These are phyloP conservation scores for Drosophila incognita DNA, from an alignment of 2,888 invertebrate species.

Conservation along the genomic window DNA sequence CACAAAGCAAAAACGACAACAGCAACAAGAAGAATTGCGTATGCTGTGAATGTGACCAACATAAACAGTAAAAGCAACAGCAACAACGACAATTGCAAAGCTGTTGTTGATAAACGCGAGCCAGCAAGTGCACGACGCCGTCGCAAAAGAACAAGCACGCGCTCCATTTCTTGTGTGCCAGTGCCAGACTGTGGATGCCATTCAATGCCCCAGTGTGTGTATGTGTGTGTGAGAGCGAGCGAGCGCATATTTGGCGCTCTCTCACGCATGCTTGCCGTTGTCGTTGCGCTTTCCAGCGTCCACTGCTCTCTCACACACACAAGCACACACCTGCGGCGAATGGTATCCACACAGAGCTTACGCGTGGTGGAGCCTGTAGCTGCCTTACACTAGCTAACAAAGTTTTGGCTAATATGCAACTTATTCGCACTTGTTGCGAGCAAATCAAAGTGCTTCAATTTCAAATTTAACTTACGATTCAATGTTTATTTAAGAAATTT, in stretches of 20 bases:
- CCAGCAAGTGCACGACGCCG: slow-evolving; percentile 71
- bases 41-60: not conserved
- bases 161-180: slow-evolving; percentile 22
- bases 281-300: slow-evolving; percentile 57
- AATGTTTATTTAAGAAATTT: not conserved
- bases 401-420: rapidly evolving
- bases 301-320: slow-evolving; percentile 32
- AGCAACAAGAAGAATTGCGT: slow-evolving; percentile 10
- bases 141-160: slow-evolving; percentile 48
- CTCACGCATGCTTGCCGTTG: slow-evolving; percentile 31
- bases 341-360: slow-evolving; percentile 53
- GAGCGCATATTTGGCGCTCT: slow-evolving; percentile 11
- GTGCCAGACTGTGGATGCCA: slow-evolving; percentile 46
- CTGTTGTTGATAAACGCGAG: slow-evolving; percentile 52
- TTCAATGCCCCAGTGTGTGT: not conserved
- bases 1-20: slow-evolving; percentile 1
- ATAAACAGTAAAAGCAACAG: slow-evolving; percentile 23
- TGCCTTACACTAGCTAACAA: slow-evolving; percentile 35
- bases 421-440: not conserved
- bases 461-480: not conserved
- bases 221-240: slow-evolving; percentile 14
- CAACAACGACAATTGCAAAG: slow-evolving; percentile 30
- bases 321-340: not conserved
- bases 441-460: not conserved
- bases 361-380: slow-evolving; percentile 58